Conservation (phyloP, 2,888 invertebrate species). For the Metalampra italica region DNA sequence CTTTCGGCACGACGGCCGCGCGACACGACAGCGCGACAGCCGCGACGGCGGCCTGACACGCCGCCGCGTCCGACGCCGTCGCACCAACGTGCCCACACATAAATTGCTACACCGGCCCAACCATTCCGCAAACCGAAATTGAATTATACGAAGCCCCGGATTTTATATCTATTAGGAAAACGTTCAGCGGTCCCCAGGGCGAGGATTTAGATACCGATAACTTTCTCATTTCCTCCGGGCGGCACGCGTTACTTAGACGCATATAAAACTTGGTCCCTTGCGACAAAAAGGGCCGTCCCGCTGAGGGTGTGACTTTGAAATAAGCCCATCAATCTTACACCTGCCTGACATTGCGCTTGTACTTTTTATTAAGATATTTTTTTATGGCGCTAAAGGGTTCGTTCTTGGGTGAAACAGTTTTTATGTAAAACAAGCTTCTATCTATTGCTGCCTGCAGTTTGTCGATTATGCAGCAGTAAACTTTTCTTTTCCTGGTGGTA, state of each 20-base stretch:
- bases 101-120: slow-evolving; percentile 34
- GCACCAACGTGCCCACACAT: slow-evolving; percentile 44
- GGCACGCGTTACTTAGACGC: slow-evolving; percentile 47
- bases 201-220: slow-evolving; percentile 72
- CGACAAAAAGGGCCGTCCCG: slow-evolving; percentile 39
- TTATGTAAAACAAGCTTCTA: background rate
- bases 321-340: slow-evolving; percentile 57
- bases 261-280: slow-evolving; percentile 43
- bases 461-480: too few relatives aligned
- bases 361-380: slow-evolving; percentile 41
- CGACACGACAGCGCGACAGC: slow-evolving; percentile 5
- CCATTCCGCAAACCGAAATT: slow-evolving; percentile 44
- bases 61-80: slow-evolving; percentile 12
- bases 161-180: slow-evolving; percentile 74
- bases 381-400: slow-evolving; percentile 33
- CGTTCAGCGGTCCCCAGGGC: slow-evolving; percentile 59
- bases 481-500: too few relatives aligned
- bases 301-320: slow-evolving; percentile 39
- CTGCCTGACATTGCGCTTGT: slow-evolving; percentile 51
- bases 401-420: slow-evolving; percentile 10
- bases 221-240: slow-evolving; percentile 72
- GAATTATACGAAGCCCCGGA: slow-evolving; percentile 60
- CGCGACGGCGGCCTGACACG: background rate
- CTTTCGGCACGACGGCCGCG: slow-evolving; percentile 15
- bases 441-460: too few relatives aligned